Evolutionary conservation across 2,888 invertebrate species (phyloP).

Genomic region (Aelia acuminata): DNA sequence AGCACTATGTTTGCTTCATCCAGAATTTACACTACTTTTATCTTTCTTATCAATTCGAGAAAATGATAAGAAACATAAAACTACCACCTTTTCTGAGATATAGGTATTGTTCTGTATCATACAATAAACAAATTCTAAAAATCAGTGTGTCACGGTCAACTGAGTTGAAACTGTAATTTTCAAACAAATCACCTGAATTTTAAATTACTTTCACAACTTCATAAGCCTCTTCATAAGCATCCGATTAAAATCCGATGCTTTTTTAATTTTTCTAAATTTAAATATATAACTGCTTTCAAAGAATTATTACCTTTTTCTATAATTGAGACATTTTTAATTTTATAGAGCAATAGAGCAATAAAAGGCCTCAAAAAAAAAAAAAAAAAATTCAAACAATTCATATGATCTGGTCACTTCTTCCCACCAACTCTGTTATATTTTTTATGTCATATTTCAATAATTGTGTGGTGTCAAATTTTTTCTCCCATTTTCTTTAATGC

Average conservation of each 20-base stretch:
- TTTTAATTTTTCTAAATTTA: background rate
- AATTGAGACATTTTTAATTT: too few species aligned
- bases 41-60: slow-evolving; percentile 41
- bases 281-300: background rate
- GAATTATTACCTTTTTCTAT: background rate
- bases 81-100: background rate
- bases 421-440: too few species aligned
- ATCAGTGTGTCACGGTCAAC: background rate
- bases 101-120: background rate
- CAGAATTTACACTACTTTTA: slow-evolving; percentile 38
- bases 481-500: too few species aligned
- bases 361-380: too few species aligned
- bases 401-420: too few species aligned
- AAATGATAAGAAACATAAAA: slow-evolving; percentile 31
- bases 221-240: background rate
- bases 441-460: too few species aligned
- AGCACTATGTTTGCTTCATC: slow-evolving; percentile 8
- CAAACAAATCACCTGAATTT: background rate
- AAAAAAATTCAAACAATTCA: too few species aligned
- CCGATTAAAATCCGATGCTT: background rate
- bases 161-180: background rate
- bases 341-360: too few species aligned
- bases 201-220: background rate
- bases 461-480: too few species aligned
- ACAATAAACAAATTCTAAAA: background rate